phyloP scores from a whole-genome alignment of 2,888 invertebrate species.

The Nomada ruficornis region DNA sequence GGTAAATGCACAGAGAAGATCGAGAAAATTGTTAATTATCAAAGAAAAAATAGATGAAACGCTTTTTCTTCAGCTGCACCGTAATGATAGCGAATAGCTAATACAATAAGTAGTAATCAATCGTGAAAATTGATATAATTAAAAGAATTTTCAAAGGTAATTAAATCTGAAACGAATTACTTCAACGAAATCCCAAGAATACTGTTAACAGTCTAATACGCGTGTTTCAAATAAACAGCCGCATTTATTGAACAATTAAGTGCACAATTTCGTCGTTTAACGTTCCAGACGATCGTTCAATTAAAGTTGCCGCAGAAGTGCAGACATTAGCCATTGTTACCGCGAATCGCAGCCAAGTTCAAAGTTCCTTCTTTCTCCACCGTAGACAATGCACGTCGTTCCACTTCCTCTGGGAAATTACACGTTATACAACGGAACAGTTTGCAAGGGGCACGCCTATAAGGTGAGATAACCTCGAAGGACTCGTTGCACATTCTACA shows the following conservation, averaged over 20 bases:
- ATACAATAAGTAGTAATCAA: neutral
- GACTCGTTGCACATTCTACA: slow-evolving; percentile 42
- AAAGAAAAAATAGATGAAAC: neutral
- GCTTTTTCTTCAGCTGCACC: no score
- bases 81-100: no score
- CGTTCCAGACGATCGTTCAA: slow-evolving; percentile 1
- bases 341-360: slow-evolving; percentile 51
- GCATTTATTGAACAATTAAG: neutral
- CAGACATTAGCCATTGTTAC: neutral
- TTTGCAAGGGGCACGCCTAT: slow-evolving; percentile 41
- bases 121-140: neutral
- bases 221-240: neutral
- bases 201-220: neutral
- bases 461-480: slow-evolving; percentile 55
- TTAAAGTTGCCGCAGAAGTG: slow-evolving; percentile 6
- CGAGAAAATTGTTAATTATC: neutral
- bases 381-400: slow-evolving; percentile 40
- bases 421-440: slow-evolving; percentile 47
- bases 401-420: slow-evolving; percentile 51
- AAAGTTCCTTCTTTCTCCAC: slow-evolving; percentile 29
- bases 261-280: neutral
- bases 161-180: no score
- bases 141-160: no score
- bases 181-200: neutral
- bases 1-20: neutral